Evolutionary conservation across 1,140 invertebrate species (phyloP), one percentile per base, ranked within the genome.

Genomic region (Sinella curviseta): DNA sequence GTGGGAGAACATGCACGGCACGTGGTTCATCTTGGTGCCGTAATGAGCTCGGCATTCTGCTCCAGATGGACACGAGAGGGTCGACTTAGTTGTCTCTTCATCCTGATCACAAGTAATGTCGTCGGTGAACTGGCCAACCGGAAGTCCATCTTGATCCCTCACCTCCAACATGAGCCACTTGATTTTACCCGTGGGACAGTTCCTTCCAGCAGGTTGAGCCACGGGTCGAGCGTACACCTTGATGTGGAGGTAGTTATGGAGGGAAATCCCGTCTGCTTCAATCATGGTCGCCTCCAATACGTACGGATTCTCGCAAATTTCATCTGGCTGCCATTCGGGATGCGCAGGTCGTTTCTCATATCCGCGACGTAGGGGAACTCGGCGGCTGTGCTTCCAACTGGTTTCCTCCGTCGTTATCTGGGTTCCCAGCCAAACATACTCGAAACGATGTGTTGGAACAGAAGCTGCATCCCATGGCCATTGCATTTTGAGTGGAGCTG

Each of bases 191-290:
- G 73, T 79, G 0, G 78, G 70, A 65, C 78, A 79, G 24, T 67
- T 79, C 1, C 1, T 35, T 0, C 30, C 1, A 0, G 8, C 26
- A 0, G 12, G 24, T 26, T 36, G 78, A 0, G 39, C 26, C 12
- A 14, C 24, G 3, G 65, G 65, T 33, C 31, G 26, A 0, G 54
- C 28, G 35, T 75, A 65, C 28, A 79, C 54, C 16, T 33, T 77
- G 16, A 80, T 80, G 35, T 80, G 78, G 34, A 80, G 75, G 55
- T 60, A 80, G 28, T 80, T 80, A 16, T 80, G 74, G 0, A 80
- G 35, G 17, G 33, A 12, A 4, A 39, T 26, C 17, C 75, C 78
- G 26, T 77, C 75, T 17, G 74, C 55, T 20, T 70, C n/a, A 36
- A 80, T 80, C n/a, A 76, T 60, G 0, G 57, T 80, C 0, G 70